These are phyloP conservation scores for Lepidostoma basale DNA, from an alignment of 1,140 invertebrate genomes.

Conservation along the genomic window DNA sequence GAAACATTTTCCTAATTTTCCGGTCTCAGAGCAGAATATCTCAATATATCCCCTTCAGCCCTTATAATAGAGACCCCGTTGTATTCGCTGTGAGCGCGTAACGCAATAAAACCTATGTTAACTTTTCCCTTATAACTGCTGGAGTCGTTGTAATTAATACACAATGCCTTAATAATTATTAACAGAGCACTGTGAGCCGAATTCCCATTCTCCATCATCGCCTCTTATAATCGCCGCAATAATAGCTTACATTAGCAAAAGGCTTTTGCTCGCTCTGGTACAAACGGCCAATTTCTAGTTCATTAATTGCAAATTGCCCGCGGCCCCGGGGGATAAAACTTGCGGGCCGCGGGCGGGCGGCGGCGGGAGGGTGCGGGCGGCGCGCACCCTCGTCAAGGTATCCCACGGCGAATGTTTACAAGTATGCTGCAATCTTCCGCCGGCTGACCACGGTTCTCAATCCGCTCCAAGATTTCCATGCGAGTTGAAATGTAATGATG, in stretches of 20 bases:
- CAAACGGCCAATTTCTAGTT: constrained; percentile 30
- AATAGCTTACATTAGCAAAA: constrained; percentile 34
- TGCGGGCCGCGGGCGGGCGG: background rate
- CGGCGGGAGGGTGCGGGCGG: background rate
- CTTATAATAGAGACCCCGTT: too few species aligned
- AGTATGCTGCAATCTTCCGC: background rate
- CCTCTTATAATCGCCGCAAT: constrained; percentile 27
- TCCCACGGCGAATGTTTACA: background rate
- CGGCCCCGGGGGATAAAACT: constrained; percentile 17
- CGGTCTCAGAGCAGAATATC: too few species aligned
- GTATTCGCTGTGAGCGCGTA: background rate
- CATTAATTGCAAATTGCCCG: constrained; percentile 33
- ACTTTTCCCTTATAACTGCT: constrained; percentile 11
- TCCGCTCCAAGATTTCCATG: background rate
- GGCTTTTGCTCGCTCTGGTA: constrained; percentile 24
- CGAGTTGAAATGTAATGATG: too few species aligned
- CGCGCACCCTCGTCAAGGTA: background rate
- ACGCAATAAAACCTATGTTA: constrained; percentile 19
- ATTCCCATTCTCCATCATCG: constrained; percentile 15
- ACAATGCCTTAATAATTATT: constrained; percentile 25
- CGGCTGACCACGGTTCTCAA: background rate
- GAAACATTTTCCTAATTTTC: too few species aligned
- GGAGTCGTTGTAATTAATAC: constrained; percentile 20
- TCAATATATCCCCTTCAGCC: too few species aligned
- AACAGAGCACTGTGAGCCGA: constrained; percentile 2